A percentile compares a stretch with the other conserved stretches of the same genome.
These are phyloP conservation scores for Gadus chalcogrammus DNA, from an alignment of 2,113 vertebrate species.

Conservation along the genomic window DNA sequence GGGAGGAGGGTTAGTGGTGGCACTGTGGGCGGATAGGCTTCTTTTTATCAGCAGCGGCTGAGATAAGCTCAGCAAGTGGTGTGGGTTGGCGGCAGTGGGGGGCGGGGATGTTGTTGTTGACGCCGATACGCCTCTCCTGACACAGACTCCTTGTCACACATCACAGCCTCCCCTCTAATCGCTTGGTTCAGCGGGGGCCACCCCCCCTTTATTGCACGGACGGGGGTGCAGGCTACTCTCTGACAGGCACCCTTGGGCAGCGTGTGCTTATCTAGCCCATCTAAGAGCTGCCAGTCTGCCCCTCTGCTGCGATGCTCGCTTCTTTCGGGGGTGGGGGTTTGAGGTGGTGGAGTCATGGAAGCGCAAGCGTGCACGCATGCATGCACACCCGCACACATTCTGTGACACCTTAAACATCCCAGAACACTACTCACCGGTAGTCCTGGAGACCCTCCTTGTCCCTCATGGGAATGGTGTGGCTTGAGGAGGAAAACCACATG, in stretches of 20 bases:
- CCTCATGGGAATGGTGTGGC: constrained; percentile 88
- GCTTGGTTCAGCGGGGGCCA: neutral
- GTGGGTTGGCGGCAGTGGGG: constrained; percentile 20
- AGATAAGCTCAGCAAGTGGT: constrained; percentile 12
- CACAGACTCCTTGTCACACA: constrained; percentile 16
- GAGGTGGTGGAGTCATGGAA: neutral
- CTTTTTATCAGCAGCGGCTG: constrained; percentile 31
- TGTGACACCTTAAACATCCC: neutral
- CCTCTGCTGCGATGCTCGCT: neutral
- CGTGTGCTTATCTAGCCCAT: constrained; percentile 24
- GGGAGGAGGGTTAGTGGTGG: neutral
- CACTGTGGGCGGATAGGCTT: neutral
- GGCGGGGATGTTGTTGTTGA: constrained; percentile 19
- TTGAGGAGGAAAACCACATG: constrained; percentile 48
- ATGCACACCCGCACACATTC: neutral
- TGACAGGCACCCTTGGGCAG: neutral
- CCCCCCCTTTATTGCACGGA: neutral
- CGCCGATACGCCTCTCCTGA: constrained; percentile 26
- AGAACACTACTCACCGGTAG: constrained; percentile 80
- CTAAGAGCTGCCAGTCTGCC: constrained; percentile 20
- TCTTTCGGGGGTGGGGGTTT: neutral
- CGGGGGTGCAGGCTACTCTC: neutral
- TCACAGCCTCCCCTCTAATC: too few relatives aligned
- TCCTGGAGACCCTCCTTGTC: constrained; percentile 98
- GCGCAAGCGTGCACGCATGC: neutral